Evolutionary conservation across 2,113 vertebrate species (phyloP).

Genomic region (Hipposideros armiger): DNA sequence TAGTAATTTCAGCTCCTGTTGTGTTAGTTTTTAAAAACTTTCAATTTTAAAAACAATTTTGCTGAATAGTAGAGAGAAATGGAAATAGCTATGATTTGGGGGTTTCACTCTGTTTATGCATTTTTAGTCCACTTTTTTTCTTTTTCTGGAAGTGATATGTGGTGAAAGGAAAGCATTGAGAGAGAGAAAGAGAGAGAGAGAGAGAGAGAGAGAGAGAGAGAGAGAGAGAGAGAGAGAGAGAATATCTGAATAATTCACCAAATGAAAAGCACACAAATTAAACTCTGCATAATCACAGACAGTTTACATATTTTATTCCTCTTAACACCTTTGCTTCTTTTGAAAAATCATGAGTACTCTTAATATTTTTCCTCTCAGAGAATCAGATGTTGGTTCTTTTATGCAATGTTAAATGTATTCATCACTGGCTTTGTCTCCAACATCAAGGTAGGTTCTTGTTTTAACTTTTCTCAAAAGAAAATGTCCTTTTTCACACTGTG

Average conservation of each 20-base stretch:
- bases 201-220: not conserved
- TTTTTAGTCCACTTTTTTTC: not conserved
- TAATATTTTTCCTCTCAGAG: conserved; percentile 35
- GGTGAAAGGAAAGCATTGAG: not conserved
- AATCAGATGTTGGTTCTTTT: conserved; percentile 33
- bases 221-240: not conserved
- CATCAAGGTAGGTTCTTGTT: conserved; percentile 10
- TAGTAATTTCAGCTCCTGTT: not conserved
- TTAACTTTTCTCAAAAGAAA: conserved; percentile 40
- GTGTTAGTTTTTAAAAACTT: not conserved
- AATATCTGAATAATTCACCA: not conserved
- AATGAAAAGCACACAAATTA: conserved; percentile 49
- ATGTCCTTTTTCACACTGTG: not conserved
- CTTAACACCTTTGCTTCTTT: conserved; percentile 38
- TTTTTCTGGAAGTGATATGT: not conserved
- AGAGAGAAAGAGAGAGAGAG: not conserved
- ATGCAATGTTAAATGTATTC: conserved; percentile 58
- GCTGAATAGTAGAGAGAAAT: conserved; percentile 40
- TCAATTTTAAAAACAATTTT: not conserved
- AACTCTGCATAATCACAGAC: not conserved
- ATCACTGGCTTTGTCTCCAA: conserved; percentile 50
- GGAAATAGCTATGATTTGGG: not conserved
- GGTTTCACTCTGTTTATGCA: not conserved
- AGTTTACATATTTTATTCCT: conserved; percentile 31
- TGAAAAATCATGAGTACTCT: conserved; percentile 33